Percentiles rank a stretch among this genome's conserved stretches.
Conservation (phyloP, 2,797 vertebrate species). For the Poeciliopsis gracilis region DNA sequence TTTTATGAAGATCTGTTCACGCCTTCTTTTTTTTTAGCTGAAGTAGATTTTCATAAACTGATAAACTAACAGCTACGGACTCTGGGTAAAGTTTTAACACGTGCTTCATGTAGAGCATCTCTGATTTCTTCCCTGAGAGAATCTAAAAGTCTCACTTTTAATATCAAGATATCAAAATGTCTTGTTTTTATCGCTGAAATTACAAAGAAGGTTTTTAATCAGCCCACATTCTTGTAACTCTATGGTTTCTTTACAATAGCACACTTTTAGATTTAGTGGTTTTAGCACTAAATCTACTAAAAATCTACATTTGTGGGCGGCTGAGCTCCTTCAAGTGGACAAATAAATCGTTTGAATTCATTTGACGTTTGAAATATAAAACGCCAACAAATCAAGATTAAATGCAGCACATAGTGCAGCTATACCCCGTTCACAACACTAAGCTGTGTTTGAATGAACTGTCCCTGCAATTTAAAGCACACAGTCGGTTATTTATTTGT, state of each 20-base stretch:
- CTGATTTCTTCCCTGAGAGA: background rate
- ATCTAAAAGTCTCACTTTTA: background rate
- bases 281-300: background rate
- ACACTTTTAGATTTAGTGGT: background rate
- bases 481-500: background rate
- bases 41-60: background rate
- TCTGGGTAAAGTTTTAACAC: background rate
- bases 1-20: constrained; percentile 15
- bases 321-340: background rate
- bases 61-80: background rate
- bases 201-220: background rate
- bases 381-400: background rate
- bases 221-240: background rate
- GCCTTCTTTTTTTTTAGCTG: background rate
- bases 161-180: background rate
- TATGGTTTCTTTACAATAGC: background rate
- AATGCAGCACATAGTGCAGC: background rate
- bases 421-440: background rate
- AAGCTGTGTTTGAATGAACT: background rate
- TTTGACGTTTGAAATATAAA: background rate
- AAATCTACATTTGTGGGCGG: background rate
- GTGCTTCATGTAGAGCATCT: background rate
- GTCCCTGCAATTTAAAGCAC: background rate
- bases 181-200: background rate
- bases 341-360: background rate